These are phyloP conservation scores for Achlya flavicornis DNA, from an alignment of 2,888 invertebrate genomes.

Conservation along the genomic window DNA sequence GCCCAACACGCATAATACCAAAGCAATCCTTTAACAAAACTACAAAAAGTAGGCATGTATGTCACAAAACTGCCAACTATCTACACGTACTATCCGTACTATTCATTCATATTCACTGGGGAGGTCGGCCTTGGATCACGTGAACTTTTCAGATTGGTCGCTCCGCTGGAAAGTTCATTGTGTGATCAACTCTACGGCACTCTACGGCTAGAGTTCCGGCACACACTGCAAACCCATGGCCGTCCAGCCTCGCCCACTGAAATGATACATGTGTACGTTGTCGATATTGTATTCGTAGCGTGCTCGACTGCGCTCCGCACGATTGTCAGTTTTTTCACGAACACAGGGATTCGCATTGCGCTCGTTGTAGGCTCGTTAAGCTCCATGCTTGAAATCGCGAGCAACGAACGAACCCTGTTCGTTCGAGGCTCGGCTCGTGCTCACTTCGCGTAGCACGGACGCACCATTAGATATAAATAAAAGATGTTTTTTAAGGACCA, in stretches of 20 bases:
- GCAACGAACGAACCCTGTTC: no score
- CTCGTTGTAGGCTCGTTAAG: no score
- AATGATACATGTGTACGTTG: background rate
- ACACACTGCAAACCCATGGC: background rate
- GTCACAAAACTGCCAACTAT: background rate
- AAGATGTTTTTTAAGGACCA: no score
- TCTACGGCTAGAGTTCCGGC: background rate
- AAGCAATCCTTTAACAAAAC: background rate
- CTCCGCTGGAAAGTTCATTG: conserved; percentile 23
- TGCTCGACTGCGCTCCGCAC: no score
- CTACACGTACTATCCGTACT: background rate
- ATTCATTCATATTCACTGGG: conserved; percentile 1
- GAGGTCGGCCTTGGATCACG: conserved; percentile 11
- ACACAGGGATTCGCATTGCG: no score
- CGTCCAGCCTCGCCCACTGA: background rate
- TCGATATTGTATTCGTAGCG: background rate
- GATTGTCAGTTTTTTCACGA: no score
- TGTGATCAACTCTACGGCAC: conserved; percentile 18
- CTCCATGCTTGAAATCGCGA: no score
- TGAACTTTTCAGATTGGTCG: conserved; percentile 21
- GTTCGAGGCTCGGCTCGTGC: no score
- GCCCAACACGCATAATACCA: background rate
- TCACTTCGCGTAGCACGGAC: no score
- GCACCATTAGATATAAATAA: no score
- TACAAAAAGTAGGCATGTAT: background rate